phyloP scores from a whole-genome alignment of 2,113 vertebrate genomes.

The Leucoraja erinaceus region DNA sequence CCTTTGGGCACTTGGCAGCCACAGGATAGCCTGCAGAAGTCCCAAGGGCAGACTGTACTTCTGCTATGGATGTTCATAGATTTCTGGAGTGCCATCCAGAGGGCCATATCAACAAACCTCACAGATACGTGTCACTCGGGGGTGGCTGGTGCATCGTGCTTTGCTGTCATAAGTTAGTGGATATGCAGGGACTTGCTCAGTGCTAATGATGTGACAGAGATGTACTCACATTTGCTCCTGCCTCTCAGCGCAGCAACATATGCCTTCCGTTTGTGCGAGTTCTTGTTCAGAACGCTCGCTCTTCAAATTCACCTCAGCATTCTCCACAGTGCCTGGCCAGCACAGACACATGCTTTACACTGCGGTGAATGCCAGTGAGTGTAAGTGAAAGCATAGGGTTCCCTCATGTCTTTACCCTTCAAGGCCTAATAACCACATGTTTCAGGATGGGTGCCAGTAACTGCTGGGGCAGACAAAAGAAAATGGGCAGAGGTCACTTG shows the following conservation, averaged over 20 bases:
- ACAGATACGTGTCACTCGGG: not conserved
- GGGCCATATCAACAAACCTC: not conserved
- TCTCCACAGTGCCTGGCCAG: not conserved
- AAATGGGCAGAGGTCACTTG: not conserved
- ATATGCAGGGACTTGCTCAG: not conserved
- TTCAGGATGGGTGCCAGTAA: not conserved
- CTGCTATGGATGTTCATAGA: not conserved
- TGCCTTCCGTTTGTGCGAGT: not conserved
- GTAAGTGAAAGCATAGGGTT: not conserved
- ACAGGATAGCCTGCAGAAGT: not conserved
- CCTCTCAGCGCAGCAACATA: not conserved
- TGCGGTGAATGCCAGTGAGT: not conserved
- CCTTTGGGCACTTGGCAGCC: not conserved
- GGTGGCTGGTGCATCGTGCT: not conserved
- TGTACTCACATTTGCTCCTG: not conserved
- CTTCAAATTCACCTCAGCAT: not conserved
- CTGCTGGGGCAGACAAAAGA: not conserved
- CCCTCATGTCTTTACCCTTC: not conserved
- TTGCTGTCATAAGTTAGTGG: not conserved
- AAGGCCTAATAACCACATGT: not conserved
- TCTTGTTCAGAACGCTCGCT: not conserved
- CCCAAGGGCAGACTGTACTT: not conserved
- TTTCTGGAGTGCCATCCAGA: not conserved
- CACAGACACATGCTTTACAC: not conserved
- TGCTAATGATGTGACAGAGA: not conserved